Evolutionary conservation across 2,888 invertebrate genomes (phyloP), one percentile per base, ranked within the genome.

Genomic region (Drosophila mimica): DNA sequence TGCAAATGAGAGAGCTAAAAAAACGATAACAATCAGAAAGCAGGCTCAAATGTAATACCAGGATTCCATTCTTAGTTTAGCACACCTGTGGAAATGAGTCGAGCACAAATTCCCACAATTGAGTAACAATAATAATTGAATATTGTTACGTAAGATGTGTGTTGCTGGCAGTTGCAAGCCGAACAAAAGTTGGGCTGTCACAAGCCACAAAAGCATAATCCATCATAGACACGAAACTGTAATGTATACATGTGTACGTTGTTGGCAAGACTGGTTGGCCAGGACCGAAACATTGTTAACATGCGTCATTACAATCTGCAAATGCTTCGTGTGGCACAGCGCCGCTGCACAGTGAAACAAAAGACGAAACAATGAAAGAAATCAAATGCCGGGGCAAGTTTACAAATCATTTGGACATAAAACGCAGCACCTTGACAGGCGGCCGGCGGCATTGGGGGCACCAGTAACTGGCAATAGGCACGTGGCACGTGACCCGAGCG

Each of bases 271-370:
- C 43, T 64, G 70, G 49, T 30, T 31, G 59, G 53, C 59, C 46
- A 61, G 61, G 64, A 57, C 28, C 53, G 58, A 67, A 78, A 88
- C 88, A 83, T 88, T 91, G 91, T 90, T 90, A 91, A 91, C 91
- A 90, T 90, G 85, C 91, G 89, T 89, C 91, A 90, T 91, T 91
- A 90, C 91, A 90, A 85, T 89, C 90, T 89, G 89, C 81, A 84
- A 83, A 81, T 82, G 81, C 66, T 81, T 83, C 69, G 73, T 73
- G 73, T 60, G 68, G 68, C 53, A 25, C 38, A 34, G 28, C 46
- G 60, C 17, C 28, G 34, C 25, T 53, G 61, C 73, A 61, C 57
- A 59, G 49, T 62, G 68, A 71, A 72, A 81, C 81, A 81, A 71
- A 76, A 73, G 74, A 64, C 62, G 69, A 48, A 79, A 76, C 62